Conservation (phyloP, 2,888 invertebrate genomes). For the Scaptomyza polygonia region DNA sequence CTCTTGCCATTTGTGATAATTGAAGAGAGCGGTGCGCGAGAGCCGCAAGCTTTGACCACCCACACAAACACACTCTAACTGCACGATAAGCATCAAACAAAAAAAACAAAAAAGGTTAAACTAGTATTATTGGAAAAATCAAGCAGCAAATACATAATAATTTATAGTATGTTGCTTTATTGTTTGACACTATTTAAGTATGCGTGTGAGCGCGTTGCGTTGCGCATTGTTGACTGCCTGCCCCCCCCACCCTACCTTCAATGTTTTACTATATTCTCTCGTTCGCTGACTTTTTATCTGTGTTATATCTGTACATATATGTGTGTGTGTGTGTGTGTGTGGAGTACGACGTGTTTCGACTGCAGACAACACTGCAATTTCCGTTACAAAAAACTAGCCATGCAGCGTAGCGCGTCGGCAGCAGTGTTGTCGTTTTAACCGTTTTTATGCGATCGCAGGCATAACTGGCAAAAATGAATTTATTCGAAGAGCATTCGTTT, state of each 20-base stretch:
- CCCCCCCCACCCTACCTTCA: not conserved
- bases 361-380: slow-evolving; percentile 64
- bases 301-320: slow-evolving; percentile 3
- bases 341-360: slow-evolving; percentile 57
- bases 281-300: not conserved
- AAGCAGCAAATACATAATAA: slow-evolving; percentile 34
- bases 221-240: not conserved
- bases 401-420: slow-evolving; percentile 36
- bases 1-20: not conserved
- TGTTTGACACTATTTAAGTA: slow-evolving; percentile 47
- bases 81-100: slow-evolving; percentile 3
- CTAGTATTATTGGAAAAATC: slow-evolving; percentile 49
- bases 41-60: not conserved
- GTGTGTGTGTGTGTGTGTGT: slow-evolving; percentile 9
- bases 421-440: slow-evolving; percentile 16
- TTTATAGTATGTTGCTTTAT: slow-evolving; percentile 6
- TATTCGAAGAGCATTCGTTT: no score
- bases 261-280: not conserved
- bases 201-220: slow-evolving; percentile 42
- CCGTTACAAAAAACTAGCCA: slow-evolving; percentile 75
- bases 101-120: not conserved
- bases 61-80: slow-evolving; percentile 29
- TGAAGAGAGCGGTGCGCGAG: not conserved
- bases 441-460: not conserved
- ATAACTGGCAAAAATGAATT: not conserved